These are phyloP conservation scores for Prolemur simus DNA, from an alignment of 2,113 vertebrate genomes.

Conservation along the genomic window DNA sequence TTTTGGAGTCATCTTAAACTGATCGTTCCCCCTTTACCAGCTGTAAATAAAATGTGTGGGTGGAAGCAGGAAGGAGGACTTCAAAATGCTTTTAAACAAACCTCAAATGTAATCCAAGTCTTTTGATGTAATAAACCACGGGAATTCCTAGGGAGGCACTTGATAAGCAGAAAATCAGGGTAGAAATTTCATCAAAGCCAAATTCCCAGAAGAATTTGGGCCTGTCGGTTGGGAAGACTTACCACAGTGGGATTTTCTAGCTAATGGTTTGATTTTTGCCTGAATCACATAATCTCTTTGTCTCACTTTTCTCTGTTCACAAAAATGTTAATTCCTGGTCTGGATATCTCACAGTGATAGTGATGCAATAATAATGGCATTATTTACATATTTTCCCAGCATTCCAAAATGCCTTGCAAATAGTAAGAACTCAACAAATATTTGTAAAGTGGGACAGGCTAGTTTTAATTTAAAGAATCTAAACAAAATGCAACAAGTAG, in stretches of 20 bases:
- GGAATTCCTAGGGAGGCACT: neutral
- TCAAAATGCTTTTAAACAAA: conserved; percentile 34
- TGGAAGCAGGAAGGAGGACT: neutral
- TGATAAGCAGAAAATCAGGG: conserved; percentile 22
- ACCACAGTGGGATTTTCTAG: neutral
- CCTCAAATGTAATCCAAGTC: neutral
- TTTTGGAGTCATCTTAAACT: conserved; percentile 34
- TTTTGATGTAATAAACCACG: conserved; percentile 7
- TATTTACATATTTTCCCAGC: neutral
- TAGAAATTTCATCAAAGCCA: conserved; percentile 21
- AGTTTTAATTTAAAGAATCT: neutral
- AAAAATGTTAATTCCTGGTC: neutral
- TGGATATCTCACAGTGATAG: neutral
- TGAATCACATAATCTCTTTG: neutral
- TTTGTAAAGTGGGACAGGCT: neutral
- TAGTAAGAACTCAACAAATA: neutral
- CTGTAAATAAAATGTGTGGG: conserved; percentile 14
- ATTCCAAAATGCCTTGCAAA: neutral
- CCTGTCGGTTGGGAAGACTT: neutral
- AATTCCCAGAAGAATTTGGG: neutral
- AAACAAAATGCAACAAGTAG: neutral
- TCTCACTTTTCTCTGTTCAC: neutral
- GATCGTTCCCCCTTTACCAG: neutral
- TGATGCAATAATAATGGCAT: neutral
- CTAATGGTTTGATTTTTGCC: conserved; percentile 30